Percentiles rank a stretch among this genome's conserved stretches.
phyloP scores from a whole-genome alignment of 2,113 vertebrate genomes.

The Ophiodon elongatus region DNA sequence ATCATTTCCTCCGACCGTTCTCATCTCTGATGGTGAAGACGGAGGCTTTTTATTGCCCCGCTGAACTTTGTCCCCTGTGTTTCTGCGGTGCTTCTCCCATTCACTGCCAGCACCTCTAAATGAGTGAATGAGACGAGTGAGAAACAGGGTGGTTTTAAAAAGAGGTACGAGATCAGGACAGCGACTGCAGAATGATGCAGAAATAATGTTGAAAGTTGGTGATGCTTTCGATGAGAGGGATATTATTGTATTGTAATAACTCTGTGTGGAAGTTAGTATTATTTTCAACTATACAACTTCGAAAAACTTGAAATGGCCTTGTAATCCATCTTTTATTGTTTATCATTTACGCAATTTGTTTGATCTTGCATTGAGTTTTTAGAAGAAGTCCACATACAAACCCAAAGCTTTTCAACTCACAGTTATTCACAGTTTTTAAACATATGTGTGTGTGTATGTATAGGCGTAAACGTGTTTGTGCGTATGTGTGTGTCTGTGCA shows the following conservation, averaged over 20 bases:
- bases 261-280: neutral
- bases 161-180: constrained; percentile 4
- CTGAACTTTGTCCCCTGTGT: constrained; percentile 65
- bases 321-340: neutral
- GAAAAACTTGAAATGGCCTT: neutral
- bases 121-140: constrained; percentile 27
- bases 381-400: neutral
- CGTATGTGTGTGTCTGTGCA: neutral
- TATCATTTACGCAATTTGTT: neutral
- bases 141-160: constrained; percentile 22
- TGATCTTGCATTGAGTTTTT: neutral
- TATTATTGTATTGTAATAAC: neutral
- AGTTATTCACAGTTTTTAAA: neutral
- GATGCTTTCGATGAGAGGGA: neutral
- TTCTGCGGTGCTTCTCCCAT: constrained; percentile 29
- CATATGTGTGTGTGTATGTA: neutral
- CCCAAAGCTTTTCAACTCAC: neutral
- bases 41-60: constrained; percentile 54
- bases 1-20: constrained; percentile 67
- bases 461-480: neutral
- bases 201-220: neutral
- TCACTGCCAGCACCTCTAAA: constrained; percentile 34
- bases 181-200: neutral
- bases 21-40: constrained; percentile 60
- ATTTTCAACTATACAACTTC: neutral